Conservation (phyloP, 2,888 invertebrate genomes). For the Camptogramma bilineatum region DNA sequence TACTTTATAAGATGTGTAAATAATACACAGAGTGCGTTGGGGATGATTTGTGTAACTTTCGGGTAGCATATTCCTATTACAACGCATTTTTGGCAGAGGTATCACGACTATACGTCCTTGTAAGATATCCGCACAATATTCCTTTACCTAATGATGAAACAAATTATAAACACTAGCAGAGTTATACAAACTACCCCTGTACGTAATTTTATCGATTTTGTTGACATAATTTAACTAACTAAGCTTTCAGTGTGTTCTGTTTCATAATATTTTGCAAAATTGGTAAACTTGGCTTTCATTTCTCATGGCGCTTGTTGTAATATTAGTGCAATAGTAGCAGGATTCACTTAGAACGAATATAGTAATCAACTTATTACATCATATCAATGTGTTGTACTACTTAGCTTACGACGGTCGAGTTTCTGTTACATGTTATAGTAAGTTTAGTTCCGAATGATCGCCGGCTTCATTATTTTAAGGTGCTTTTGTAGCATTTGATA, state of each 20-base stretch:
- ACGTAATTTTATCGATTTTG: conserved; percentile 25
- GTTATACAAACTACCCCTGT: conserved; percentile 20
- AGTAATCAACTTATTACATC: conserved; percentile 43
- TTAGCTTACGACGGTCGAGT: conserved; percentile 48
- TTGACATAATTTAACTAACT: conserved; percentile 51
- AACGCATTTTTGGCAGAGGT: conserved; percentile 18
- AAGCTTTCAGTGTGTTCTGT: conserved; percentile 53
- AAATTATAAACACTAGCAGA: conserved; percentile 1
- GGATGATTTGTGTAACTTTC: conserved; percentile 45
- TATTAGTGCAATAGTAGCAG: conserved; percentile 34
- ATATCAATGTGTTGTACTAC: conserved; percentile 50
- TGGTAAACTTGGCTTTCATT: conserved; percentile 12
- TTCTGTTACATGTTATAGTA: conserved; percentile 45
- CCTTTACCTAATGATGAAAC: not conserved
- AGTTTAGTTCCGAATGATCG: conserved; percentile 45
- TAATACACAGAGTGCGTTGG: conserved; percentile 69
- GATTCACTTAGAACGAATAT: conserved; percentile 28
- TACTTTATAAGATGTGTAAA: conserved; percentile 80
- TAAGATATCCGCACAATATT: conserved; percentile 17
- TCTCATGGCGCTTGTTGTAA: conserved; percentile 20
- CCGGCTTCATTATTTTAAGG: conserved; percentile 59
- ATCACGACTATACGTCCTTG: conserved; percentile 13
- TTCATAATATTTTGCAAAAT: conserved; percentile 23
- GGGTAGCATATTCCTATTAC: conserved; percentile 29
- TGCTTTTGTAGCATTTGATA: conserved; percentile 70